Base-by-base conservation (phyloP, 1,140 invertebrate genomes). In the Conus ventricosus region DNA sequence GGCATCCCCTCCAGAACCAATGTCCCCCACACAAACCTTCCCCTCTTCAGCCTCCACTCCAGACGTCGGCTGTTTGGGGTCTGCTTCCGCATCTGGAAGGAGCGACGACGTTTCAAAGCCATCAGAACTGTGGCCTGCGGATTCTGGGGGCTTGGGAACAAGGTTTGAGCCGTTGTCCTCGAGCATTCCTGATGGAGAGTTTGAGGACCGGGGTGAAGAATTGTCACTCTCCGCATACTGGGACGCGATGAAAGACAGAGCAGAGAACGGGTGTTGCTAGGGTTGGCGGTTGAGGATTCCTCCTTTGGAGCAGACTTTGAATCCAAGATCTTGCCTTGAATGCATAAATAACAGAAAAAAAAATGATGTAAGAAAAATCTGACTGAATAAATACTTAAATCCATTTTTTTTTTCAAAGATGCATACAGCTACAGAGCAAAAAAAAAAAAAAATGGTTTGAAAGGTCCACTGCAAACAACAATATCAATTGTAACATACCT, bases 141-240 rank as follows among this genome's bases (percentile, higher is more conserved):
- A 4, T 17, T 81, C 51, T 54, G 27, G 39, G 4, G 15, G 39
- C 8, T 39, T 51, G 4, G 80, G 25, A 55, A 6, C 23, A 11
- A 71, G 11, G 20, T 23, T 23, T 7, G 51, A 5, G 54, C 17
- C 8, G 54, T 13, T 5, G 13, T 54, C 39, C 5, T 81, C 80
- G 1, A 4, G 27, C 80, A 81, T 10, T 8, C 25, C 84, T 4
- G 63, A 11, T 51, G 84, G 60, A 27, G 67, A 51, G 17, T 80
- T n/a, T 78, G 85, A 71, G 13, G 71, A 53, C 17, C 71, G n/a
- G 0, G 75, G 53, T 4, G 85, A 78, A 27, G 85, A 87, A 57
- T 53, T 78, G 15, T 87, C 85, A 80, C 85, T 87, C 75, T 78
- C 85, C 25, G 85, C 85, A 57, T 87, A 87, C 75, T 87, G 71